Conservation (phyloP, 2,113 vertebrate species). For the Oreochromis niloticus region DNA sequence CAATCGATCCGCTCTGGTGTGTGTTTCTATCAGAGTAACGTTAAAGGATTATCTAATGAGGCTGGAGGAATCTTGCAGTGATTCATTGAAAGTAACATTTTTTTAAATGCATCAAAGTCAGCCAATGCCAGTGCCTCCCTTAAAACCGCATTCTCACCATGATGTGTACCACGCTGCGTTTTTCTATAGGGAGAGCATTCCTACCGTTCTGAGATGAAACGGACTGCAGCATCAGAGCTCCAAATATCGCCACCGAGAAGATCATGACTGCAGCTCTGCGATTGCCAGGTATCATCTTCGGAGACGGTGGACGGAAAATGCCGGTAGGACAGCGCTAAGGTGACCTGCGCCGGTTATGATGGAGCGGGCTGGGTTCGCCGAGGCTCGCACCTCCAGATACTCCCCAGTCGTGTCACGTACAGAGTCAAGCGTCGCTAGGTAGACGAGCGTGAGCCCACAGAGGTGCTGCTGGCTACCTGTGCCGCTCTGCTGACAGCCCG, state of each 20-base stretch:
- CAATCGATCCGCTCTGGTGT: background rate
- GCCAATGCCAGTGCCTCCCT: background rate
- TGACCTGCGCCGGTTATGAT: constrained; percentile 25
- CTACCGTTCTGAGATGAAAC: constrained; percentile 73
- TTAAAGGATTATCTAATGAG: background rate
- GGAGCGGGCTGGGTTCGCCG: background rate
- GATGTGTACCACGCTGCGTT: background rate
- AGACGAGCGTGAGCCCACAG: background rate
- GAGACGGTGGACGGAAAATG: constrained; percentile 17
- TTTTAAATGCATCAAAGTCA: background rate
- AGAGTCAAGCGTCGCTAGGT: constrained; percentile 17
- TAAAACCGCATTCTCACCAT: constrained; percentile 1
- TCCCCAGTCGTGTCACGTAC: background rate
- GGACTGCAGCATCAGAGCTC: constrained; percentile 66
- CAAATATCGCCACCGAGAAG: constrained; percentile 53
- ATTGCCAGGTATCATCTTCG: constrained; percentile 57
- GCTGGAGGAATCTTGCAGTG: background rate
- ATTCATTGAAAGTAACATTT: background rate
- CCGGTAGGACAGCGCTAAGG: constrained; percentile 14
- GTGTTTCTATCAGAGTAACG: background rate
- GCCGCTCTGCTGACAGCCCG: constrained; percentile 13
- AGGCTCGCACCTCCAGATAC: constrained; percentile 1
- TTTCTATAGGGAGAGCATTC: background rate
- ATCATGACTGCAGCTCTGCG: constrained; percentile 57
- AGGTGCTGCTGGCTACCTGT: constrained; percentile 10